Base-by-base conservation (phyloP, 2,888 invertebrate species). In the Sceliomorpha sp. region DNA sequence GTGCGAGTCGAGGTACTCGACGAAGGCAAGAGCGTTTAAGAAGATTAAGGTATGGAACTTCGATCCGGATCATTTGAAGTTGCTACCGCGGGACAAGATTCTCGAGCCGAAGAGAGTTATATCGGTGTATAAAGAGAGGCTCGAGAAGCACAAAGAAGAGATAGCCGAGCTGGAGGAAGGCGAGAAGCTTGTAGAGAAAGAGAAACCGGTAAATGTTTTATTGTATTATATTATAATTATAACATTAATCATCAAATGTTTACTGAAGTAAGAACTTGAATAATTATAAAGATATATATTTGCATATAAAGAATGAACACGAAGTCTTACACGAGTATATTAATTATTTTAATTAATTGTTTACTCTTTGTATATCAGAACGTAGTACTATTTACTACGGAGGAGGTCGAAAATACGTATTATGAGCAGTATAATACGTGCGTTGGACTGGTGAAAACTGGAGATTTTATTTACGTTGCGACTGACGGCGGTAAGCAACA, bases 381-480 rank as follows among this genome's bases (percentile, higher is more conserved):
- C 88, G 94, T 97, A 4, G 92, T 93, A 39, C 91, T 94, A 82
- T 93, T 92, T 84, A 92, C 92, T 67, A 89, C 92, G 0, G 92
- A 92, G 0, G 95, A 94, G 80, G 93, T 94, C 68, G 95, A 94
- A 72, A 94, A 94, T 86, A 93, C 93, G 0, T 97, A 96, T 89
- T 99, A 95, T 88, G 98, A 98, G 86, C 98, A 99, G 84, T 96
- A 95, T 88, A 96, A 95, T 83, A 94, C 95, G 0, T 94, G 94
- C 78, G 93, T 94, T 39, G 96, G 96, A 1, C 92, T 94, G 0
- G 93, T 96, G 45, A 95, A 96, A 89, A 94, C 94, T 0, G 97
- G 99, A 0, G 98, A 99, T 89, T 97, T 94, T 87, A 98, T 99
- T 34, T 98, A 98, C 84, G 96, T 98, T 8, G 96, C 96, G 62